Base-by-base conservation (phyloP, 2,888 invertebrate species). In the Dynastes grantii region DNA sequence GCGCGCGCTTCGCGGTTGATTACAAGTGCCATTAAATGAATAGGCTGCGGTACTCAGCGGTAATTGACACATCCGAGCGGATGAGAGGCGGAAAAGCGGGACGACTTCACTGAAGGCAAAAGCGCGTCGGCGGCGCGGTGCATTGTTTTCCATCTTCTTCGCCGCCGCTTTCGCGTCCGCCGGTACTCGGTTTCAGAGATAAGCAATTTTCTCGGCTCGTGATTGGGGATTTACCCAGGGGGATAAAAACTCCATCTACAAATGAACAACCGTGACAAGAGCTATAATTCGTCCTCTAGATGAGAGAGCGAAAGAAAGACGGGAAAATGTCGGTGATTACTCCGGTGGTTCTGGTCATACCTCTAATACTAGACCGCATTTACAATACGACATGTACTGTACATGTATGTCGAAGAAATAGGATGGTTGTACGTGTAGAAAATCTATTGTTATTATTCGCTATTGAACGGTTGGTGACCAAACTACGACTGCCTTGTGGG, bases 201-300 rank as follows among this genome's bases (percentile, higher is more conserved):
- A 90, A 90, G 92, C 92, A 92, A 92, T 92, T 92, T 92, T 92
- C 92, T 91, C 91, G 91, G 91, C 91, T 92, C 91, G 91, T 92
- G 92, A 92, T 92, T 92, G 92, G 92, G 91, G 91, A 90, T 90
- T 90, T 90, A 89, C 91, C 91, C 91, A 86, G 85, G 92, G 91
- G 92, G 90, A 90, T 91, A 91, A 91, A 91, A 92, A 92, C 92
- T 92, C 92, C 92, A 92, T 92, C 92, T 92, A 92, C 92, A 92
- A 92, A 92, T 92, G 92, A 92, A 92, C 92, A 91, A 90, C 91
- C 92, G 92, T 92, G 92, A 92, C 92, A 92, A 92, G 92, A 91
- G 92, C 91, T 91, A 92, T 92, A 92, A 92, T 92, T 92, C 91
- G 91, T 90, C 90, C 89, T 87, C 86, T 87, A 88, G 87, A 87